A percentile compares a stretch with the other conserved stretches of the same genome.
Conservation (phyloP, 2,113 vertebrate genomes). For the Grammomys surdaster region DNA sequence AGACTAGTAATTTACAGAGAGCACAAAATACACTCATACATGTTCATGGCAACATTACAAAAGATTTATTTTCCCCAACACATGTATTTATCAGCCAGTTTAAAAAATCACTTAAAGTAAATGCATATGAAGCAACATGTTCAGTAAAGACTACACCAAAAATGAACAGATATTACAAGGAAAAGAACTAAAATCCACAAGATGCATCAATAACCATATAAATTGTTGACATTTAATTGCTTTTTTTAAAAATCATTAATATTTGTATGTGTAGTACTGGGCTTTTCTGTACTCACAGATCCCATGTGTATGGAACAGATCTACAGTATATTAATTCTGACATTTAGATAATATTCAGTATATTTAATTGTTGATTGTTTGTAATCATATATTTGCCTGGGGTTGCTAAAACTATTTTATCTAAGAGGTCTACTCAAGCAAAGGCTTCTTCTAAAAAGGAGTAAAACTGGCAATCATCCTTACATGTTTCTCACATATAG, state of each 20-base stretch:
- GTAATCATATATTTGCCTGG: background rate
- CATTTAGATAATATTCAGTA: background rate
- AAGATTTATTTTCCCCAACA: background rate
- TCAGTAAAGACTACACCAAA: background rate
- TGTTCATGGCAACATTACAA: background rate
- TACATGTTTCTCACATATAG: background rate
- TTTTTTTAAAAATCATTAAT: background rate
- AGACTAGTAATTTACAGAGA: background rate
- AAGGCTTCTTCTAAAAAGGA: background rate
- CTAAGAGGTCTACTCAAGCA: background rate
- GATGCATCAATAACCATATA: background rate
- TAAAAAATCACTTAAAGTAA: background rate
- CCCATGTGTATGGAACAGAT: background rate
- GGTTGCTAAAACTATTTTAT: background rate
- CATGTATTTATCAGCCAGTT: background rate
- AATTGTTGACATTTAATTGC: background rate
- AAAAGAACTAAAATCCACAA: slow-evolving; percentile 15
- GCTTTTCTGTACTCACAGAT: background rate
- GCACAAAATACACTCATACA: background rate
- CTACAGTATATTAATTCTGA: background rate
- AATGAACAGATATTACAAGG: background rate
- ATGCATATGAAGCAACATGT: background rate
- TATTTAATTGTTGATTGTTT: background rate
- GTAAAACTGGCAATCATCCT: background rate
- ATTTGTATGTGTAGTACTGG: background rate